A percentile compares a stretch with the other conserved stretches of the same genome.
Conservation (phyloP, 2,113 vertebrate genomes). For the Parus major region DNA sequence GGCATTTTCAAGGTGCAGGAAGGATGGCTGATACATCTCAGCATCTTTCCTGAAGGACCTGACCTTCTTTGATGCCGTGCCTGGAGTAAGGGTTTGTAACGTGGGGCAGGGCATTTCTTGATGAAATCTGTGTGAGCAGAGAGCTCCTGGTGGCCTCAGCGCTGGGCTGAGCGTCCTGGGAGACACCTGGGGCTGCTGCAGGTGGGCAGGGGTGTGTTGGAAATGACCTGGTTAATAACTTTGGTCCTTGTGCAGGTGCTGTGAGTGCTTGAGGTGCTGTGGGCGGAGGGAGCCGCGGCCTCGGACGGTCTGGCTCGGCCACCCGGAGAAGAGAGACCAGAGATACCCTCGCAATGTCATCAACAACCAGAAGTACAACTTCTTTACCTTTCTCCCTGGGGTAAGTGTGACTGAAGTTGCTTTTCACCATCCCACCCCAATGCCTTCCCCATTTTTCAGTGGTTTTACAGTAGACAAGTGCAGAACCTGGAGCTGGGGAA, state of each 20-base stretch:
- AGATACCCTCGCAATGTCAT: slow-evolving; percentile 96
- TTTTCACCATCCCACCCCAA: neutral
- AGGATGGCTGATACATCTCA: neutral
- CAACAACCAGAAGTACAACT: slow-evolving; percentile 99
- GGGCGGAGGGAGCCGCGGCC: slow-evolving; percentile 91
- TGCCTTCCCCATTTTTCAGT: neutral
- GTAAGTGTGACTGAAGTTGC: slow-evolving; percentile 59
- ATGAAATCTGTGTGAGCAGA: fast-evolving
- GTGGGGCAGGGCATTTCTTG: fast-evolving
- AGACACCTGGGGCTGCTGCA: fast-evolving
- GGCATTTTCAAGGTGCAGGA: neutral
- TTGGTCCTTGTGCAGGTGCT: slow-evolving; percentile 79
- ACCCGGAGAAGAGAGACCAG: slow-evolving; percentile 96
- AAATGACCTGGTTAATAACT: fast-evolving
- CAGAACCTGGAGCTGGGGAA: neutral
- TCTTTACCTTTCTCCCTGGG: slow-evolving; percentile 95
- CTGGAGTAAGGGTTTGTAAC: fast-evolving
- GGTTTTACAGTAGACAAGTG: slow-evolving; percentile 23
- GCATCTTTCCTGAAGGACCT: neutral
- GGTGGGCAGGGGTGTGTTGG: neutral
- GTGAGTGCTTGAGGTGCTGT: slow-evolving; percentile 91
- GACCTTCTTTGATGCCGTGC: neutral
- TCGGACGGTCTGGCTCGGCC: slow-evolving; percentile 94
- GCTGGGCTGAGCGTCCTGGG: fast-evolving
- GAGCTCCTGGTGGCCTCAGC: neutral